These are phyloP conservation scores for Drosophila arawakana DNA, from an alignment of 1,140 invertebrate species.

Conservation along the genomic window DNA sequence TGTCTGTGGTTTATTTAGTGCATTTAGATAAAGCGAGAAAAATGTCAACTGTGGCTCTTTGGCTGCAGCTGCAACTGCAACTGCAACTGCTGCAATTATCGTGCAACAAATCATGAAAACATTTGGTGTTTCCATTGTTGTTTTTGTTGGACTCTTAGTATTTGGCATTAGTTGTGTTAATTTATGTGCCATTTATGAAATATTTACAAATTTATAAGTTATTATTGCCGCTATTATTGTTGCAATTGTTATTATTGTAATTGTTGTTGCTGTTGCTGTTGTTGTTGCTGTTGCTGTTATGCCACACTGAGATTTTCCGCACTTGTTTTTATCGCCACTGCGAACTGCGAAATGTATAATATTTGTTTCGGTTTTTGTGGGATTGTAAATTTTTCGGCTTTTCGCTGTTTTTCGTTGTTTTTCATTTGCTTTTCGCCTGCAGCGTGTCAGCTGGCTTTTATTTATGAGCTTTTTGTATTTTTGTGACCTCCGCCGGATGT, in stretches of 20 bases:
- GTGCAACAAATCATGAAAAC: conserved; percentile 75
- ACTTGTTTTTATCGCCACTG: conserved; percentile 52
- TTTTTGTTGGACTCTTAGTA: conserved; percentile 36
- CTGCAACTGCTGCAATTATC: conserved; percentile 71
- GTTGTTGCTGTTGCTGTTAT: conserved; percentile 14
- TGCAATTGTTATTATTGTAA: conserved; percentile 20
- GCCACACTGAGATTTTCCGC: conserved; percentile 39
- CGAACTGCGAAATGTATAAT: conserved; percentile 7
- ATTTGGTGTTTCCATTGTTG: conserved; percentile 30
- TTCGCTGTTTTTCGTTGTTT: conserved; percentile 30
- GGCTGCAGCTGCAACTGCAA: conserved; percentile 31
- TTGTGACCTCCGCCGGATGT: conserved; percentile 75
- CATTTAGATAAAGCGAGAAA: conserved; percentile 75
- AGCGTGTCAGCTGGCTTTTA: conserved; percentile 61
- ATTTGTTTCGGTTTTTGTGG: conserved; percentile 53
- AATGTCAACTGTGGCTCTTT: conserved; percentile 70
- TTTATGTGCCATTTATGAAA: conserved; percentile 80
- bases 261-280: conserved; percentile 21
- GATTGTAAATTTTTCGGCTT: conserved; percentile 36
- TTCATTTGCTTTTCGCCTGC: conserved; percentile 51
- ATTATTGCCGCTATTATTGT: conserved; percentile 52
- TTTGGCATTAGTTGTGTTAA: conserved; percentile 79
- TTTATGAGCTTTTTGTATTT: conserved; percentile 66
- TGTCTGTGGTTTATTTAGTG: conserved; percentile 68
- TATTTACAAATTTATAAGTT: conserved; percentile 79